phyloP scores from a whole-genome alignment of 2,888 invertebrate species.

The Acleris holmiana region DNA sequence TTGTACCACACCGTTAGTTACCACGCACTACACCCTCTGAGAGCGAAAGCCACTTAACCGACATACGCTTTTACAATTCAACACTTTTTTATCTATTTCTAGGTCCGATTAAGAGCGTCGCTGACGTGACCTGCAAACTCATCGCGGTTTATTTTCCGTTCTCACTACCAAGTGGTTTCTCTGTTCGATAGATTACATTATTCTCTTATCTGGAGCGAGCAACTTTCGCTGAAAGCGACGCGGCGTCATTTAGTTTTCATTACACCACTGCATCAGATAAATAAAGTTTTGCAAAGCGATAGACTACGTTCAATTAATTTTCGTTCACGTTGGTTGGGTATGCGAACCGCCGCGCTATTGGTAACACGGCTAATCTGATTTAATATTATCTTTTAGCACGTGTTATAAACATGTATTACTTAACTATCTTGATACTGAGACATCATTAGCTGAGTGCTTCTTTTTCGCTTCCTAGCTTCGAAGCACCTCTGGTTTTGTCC shows the following conservation, averaged over 20 bases:
- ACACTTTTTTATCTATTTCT: slow-evolving; percentile 29
- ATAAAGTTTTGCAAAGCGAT: slow-evolving; percentile 28
- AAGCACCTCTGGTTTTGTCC: neutral
- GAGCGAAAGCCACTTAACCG: slow-evolving; percentile 7
- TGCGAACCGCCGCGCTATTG: neutral
- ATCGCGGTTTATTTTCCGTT: slow-evolving; percentile 57
- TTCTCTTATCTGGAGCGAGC: slow-evolving; percentile 65
- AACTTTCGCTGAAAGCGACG: slow-evolving; percentile 62
- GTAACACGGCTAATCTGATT: slow-evolving; percentile 1
- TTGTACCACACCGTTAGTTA: neutral
- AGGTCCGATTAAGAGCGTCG: slow-evolving; percentile 33
- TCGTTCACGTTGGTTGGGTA: slow-evolving; percentile 4
- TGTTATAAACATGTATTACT: slow-evolving; percentile 8
- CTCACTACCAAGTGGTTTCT: slow-evolving; percentile 63
- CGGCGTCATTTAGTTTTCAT: slow-evolving; percentile 44
- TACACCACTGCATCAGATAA: slow-evolving; percentile 41
- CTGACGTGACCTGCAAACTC: slow-evolving; percentile 49
- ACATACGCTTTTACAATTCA: slow-evolving; percentile 12
- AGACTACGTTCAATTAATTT: slow-evolving; percentile 11
- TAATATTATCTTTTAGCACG: slow-evolving; percentile 1
- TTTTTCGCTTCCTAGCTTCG: slow-evolving; percentile 3
- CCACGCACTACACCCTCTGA: neutral
- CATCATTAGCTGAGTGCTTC: neutral
- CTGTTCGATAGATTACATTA: slow-evolving; percentile 68
- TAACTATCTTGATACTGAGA: neutral